Base-by-base conservation (phyloP, 2,888 invertebrate genomes). In the Watsonalla binaria region DNA sequence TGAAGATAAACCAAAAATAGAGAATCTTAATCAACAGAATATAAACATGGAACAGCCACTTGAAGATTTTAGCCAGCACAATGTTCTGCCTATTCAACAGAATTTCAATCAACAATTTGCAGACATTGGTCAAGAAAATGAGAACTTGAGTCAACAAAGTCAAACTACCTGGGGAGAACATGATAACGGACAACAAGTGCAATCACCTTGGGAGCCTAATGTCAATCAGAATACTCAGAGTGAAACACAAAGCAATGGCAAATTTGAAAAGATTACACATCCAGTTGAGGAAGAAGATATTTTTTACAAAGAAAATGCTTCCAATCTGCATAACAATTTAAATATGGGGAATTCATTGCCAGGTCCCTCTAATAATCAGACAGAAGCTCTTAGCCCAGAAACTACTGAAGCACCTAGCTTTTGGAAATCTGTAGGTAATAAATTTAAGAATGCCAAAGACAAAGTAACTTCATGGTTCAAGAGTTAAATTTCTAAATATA, bases 351-450 rank as follows among this genome's bases (percentile, higher is more conserved):
- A 55, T 14, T 45, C 57, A 54, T 51, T 47, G 48, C 42, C 34
- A 45, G 7, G 24, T 4, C 24, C 48, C 48, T 47, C 13, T 8
- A 14, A 39, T 9, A n/a, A 37, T 11, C 65, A 63, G 52, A 49
- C 55, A 48, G 63, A 59, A 48, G 62, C 65, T 54, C 55, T 62
- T 54, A 39, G 71, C 54, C 63, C 80, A 59, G 76, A 74, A 60
- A 47, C 65, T 54, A 78, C 81, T 59, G 80, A 84, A 68, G 79
- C 87, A 52, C 74, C 88, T 49, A 90, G 92, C 15, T 92, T 94
- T 71, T 94, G 93, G 93, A 81, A 80, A 55, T 87, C 83, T 69
- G 66, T 93, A 55, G 91, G 92, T 53, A 82, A 79, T 61, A 93
- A 92, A 81, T 79, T 93, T 46, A 82, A 79, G 47, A 84, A 57